phyloP scores from a whole-genome alignment of 2,797 vertebrate species.

The Neomorphus geoffroyi region DNA sequence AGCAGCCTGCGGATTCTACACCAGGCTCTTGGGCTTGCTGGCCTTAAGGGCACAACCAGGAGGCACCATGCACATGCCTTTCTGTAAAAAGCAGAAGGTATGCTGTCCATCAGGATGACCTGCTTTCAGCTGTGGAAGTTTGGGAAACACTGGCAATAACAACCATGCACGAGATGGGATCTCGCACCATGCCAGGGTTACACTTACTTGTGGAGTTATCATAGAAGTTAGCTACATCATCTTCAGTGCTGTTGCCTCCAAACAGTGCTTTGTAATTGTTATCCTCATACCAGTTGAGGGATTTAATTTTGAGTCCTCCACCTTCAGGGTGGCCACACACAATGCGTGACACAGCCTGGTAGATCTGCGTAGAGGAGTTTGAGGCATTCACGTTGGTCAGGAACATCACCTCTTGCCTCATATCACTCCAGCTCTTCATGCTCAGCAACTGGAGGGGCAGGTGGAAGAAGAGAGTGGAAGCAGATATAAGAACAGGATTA shows the following conservation, averaged over 20 bases:
- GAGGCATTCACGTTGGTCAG: slow-evolving; percentile 84
- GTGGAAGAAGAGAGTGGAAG: background rate
- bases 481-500: background rate
- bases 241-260: slow-evolving; percentile 87
- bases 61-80: accelerated
- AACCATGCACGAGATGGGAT: background rate
- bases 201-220: slow-evolving; percentile 95
- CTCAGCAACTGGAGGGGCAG: slow-evolving; percentile 79
- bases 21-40: background rate
- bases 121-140: background rate
- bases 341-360: slow-evolving; percentile 92
- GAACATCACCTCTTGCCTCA: slow-evolving; percentile 92
- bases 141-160: background rate
- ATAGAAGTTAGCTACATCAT: slow-evolving; percentile 82
- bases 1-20: background rate
- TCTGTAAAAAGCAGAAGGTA: background rate
- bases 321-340: slow-evolving; percentile 94
- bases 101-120: background rate
- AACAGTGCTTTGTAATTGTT: slow-evolving; percentile 97
- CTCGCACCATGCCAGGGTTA: background rate
- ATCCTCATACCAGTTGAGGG: slow-evolving; percentile 98
- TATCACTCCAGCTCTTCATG: slow-evolving; percentile 93
- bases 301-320: slow-evolving; percentile 96
- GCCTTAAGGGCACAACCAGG: background rate
- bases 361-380: slow-evolving; percentile 86